Percentiles rank a stretch among this genome's conserved stretches.
These are phyloP conservation scores for Melopsittacus undulatus DNA, from an alignment of 2,797 vertebrate genomes.

Conservation along the genomic window DNA sequence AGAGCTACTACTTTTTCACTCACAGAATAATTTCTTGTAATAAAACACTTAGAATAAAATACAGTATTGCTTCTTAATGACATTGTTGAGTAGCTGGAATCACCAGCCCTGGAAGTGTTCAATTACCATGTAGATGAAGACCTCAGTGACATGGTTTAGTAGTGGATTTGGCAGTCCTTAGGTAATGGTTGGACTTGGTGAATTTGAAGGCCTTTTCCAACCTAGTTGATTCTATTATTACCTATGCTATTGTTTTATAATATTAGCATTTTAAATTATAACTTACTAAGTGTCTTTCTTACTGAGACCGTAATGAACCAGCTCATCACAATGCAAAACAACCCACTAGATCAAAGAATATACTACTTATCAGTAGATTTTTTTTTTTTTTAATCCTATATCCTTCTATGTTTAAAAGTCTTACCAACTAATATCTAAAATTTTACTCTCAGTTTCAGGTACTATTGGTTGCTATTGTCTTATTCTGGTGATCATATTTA, in stretches of 20 bases:
- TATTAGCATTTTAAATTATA: not conserved
- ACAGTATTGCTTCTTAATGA: not conserved
- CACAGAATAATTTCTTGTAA: not conserved
- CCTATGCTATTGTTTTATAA: not conserved
- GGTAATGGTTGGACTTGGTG: no score
- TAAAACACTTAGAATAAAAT: not conserved
- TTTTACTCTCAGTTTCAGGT: not conserved
- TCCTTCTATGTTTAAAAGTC: not conserved
- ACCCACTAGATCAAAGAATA: not conserved
- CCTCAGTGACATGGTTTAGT: no score
- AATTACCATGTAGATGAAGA: no score
- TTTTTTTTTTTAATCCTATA: not conserved
- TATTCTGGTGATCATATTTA: not conserved
- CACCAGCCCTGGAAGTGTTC: no score
- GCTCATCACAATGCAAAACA: not conserved
- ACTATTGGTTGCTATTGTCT: not conserved
- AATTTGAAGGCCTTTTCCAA: no score
- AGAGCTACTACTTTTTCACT: not conserved
- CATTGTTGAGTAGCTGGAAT: not conserved
- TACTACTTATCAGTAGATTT: not conserved
- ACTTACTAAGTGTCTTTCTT: not conserved
- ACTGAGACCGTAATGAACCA: not conserved
- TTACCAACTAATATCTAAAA: not conserved
- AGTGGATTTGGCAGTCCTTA: no score
- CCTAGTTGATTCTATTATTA: not conserved